Evolutionary conservation across 2,113 vertebrate species (phyloP).

Genomic region (Engystomops pustulosus): DNA sequence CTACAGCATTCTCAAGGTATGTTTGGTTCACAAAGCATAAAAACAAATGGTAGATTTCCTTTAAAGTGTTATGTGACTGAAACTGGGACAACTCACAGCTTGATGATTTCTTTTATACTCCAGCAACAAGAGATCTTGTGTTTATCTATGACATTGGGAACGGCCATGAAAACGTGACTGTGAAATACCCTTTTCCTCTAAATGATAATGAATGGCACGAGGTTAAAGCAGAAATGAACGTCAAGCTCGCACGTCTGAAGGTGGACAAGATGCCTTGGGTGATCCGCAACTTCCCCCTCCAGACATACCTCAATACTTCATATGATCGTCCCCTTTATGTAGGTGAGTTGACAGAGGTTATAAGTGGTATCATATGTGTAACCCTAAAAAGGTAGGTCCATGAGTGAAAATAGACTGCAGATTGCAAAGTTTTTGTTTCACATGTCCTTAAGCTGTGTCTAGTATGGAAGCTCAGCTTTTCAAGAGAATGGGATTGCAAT

Average conservation of each 20-base stretch:
- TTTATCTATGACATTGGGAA: conserved; percentile 93
- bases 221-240: conserved; percentile 93
- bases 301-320: conserved; percentile 88
- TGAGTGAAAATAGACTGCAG: too few relatives aligned
- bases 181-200: conserved; percentile 78
- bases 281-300: conserved; percentile 81
- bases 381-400: too few relatives aligned
- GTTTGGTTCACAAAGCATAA: too few relatives aligned
- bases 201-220: conserved; percentile 95
- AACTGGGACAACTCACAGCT: neutral
- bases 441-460: too few relatives aligned
- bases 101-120: neutral
- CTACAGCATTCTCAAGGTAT: too few relatives aligned
- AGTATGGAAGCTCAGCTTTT: too few relatives aligned
- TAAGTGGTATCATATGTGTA: too few relatives aligned
- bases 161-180: conserved; percentile 88
- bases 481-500: too few relatives aligned
- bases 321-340: conserved; percentile 88
- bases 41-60: too few relatives aligned
- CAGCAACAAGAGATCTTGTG: conserved; percentile 85
- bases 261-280: conserved; percentile 92
- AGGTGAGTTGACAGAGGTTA: conserved; percentile 74
- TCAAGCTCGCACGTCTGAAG: conserved; percentile 89
- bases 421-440: too few relatives aligned
- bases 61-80: too few relatives aligned